Percentiles rank a stretch among this genome's conserved stretches.
Evolutionary conservation across 2,888 invertebrate genomes (phyloP).

Genomic region (Diaperis boleti): DNA sequence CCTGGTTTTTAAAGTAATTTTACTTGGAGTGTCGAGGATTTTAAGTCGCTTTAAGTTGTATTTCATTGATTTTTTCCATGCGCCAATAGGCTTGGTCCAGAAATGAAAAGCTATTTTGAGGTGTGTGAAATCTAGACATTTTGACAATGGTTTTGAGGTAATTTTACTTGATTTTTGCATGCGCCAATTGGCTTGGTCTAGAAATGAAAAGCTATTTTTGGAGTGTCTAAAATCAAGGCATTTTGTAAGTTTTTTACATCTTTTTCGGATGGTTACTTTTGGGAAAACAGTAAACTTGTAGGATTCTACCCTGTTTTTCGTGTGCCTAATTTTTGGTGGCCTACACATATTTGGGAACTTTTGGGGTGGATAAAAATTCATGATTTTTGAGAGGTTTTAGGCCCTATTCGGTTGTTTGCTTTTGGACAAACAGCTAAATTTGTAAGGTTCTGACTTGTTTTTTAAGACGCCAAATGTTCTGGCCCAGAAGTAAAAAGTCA

Average conservation of each 20-base stretch:
- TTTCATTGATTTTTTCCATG: neutral
- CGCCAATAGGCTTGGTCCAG: neutral
- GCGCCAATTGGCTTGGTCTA: conserved; percentile 4
- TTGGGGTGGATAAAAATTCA: no score
- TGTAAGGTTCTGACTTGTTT: conserved; percentile 8
- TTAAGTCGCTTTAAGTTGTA: neutral
- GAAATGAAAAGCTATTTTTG: conserved; percentile 1
- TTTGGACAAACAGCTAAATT: no score
- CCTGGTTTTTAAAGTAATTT: neutral
- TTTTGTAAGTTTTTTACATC: neutral
- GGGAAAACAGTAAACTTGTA: conserved; percentile 1
- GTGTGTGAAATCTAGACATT: neutral
- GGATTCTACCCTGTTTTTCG: conserved; percentile 8
- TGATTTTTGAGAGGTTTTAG: no score
- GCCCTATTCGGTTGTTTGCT: no score
- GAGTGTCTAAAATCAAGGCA: no score
- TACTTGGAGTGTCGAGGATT: neutral
- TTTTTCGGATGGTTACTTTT: neutral
- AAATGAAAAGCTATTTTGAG: no score
- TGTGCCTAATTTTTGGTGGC: conserved; percentile 3
- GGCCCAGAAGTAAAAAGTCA: conserved; percentile 12
- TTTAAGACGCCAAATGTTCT: conserved; percentile 33
- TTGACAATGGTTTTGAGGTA: neutral
- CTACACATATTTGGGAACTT: conserved; percentile 15
- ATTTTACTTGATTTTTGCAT: no score